Evolutionary conservation across 2,113 vertebrate genomes (phyloP).

Genomic region (Platysternon megacephalum): DNA sequence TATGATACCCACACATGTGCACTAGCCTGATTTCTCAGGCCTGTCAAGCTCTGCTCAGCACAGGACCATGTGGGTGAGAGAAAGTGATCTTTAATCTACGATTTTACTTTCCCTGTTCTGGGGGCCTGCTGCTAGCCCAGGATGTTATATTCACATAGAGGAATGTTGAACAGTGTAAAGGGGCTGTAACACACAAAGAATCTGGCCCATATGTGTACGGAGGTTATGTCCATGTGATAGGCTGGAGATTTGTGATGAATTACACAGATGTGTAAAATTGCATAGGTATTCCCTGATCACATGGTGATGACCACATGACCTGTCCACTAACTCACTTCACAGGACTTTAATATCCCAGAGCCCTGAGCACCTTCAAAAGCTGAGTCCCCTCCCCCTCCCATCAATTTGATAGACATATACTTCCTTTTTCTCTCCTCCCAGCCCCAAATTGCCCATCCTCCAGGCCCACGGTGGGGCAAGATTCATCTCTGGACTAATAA

Average conservation of each 20-base stretch:
- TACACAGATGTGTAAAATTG: background rate
- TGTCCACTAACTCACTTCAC: background rate
- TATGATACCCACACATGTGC: background rate
- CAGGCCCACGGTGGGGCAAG: background rate
- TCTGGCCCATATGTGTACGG: background rate
- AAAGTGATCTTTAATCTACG: background rate
- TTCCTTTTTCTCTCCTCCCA: background rate
- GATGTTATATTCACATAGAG: background rate
- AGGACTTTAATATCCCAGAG: background rate
- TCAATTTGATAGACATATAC: background rate
- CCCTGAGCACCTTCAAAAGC: background rate
- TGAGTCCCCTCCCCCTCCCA: background rate
- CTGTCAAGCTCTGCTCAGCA: background rate
- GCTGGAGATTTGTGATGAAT: background rate
- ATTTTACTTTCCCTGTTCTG: background rate
- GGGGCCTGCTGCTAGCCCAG: background rate
- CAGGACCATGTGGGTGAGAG: background rate
- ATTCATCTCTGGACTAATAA: background rate
- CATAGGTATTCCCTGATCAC: background rate
- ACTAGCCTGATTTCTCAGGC: background rate
- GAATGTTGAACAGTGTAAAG: background rate
- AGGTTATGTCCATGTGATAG: background rate
- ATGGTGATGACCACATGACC: background rate
- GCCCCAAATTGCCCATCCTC: background rate
- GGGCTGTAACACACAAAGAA: background rate